A percentile compares a stretch with the other conserved stretches of the same genome.
Evolutionary conservation across 2,888 invertebrate genomes (phyloP).

Genomic region (Morpho deidamia): DNA sequence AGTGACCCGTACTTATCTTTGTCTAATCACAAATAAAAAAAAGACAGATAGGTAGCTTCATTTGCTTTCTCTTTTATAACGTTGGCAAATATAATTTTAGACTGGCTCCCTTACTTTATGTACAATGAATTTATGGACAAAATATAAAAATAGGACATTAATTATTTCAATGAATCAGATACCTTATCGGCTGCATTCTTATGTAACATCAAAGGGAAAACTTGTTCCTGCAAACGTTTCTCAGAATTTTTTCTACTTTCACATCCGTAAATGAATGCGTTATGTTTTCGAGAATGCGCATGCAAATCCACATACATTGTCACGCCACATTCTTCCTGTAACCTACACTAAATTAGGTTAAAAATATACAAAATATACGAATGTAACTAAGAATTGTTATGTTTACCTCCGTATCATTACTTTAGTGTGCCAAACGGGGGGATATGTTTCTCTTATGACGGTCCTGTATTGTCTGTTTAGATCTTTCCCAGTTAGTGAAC

Average conservation of each 20-base stretch:
- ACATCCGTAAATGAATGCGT: conserved; percentile 98
- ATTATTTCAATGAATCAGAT: conserved; percentile 9
- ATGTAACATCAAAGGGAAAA: conserved; percentile 96
- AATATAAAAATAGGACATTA: background rate
- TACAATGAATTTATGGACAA: background rate
- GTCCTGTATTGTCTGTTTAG: conserved; percentile 96
- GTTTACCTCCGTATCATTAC: conserved; percentile 88
- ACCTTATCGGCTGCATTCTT: conserved; percentile 95
- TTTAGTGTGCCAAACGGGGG: conserved; percentile 96
- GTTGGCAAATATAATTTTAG: too few relatives aligned
- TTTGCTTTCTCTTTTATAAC: too few relatives aligned
- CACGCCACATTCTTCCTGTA: conserved; percentile 93
- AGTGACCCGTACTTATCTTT: too few relatives aligned
- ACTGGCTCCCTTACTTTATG: background rate
- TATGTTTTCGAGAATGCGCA: conserved; percentile 96
- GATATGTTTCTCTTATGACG: conserved; percentile 94
- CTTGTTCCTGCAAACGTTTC: conserved; percentile 91
- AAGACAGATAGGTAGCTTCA: too few relatives aligned
- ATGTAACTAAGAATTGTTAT: background rate
- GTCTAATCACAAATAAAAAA: too few relatives aligned
- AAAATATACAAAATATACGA: background rate
- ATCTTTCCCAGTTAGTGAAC: conserved; percentile 95
- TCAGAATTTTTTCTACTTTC: conserved; percentile 89
- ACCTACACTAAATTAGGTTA: conserved; percentile 61
- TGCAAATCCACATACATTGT: conserved; percentile 96